Percentiles rank a stretch among this genome's conserved stretches.
phyloP scores from a whole-genome alignment of 2,797 vertebrate species.

The Eremophila alpestris region DNA sequence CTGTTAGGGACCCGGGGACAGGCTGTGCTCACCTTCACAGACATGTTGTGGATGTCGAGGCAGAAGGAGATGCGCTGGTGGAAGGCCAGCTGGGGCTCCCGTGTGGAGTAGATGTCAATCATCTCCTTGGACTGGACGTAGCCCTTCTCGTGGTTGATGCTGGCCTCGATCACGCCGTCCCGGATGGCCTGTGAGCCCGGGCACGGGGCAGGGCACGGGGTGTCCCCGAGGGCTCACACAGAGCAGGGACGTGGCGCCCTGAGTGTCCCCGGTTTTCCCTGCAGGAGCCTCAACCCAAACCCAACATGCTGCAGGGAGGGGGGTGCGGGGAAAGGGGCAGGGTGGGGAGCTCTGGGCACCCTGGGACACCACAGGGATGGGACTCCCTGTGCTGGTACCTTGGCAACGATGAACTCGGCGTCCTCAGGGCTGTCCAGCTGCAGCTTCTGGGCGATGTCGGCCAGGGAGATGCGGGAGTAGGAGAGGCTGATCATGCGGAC shows the following conservation, averaged over 20 bases:
- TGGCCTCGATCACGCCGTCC: constrained; percentile 96
- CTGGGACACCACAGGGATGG: fast-evolving
- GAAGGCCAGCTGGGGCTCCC: constrained; percentile 96
- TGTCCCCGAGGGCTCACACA: not conserved
- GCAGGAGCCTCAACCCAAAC: not conserved
- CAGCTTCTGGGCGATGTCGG: constrained; percentile 94
- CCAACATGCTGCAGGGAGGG: not conserved
- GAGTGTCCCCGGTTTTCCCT: not conserved
- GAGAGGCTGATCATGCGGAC: constrained; percentile 98
- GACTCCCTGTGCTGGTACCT: constrained; percentile 73
- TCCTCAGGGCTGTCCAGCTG: constrained; percentile 97
- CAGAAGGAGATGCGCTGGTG: constrained; percentile 99
- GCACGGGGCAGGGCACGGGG: not conserved
- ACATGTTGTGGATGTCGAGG: constrained; percentile 99
- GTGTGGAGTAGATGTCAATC: constrained; percentile 95
- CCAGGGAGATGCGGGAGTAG: constrained; percentile 94
- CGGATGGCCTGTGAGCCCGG: constrained; percentile 86
- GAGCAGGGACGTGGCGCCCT: not conserved
- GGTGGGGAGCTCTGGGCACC: not conserved
- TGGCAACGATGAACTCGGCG: constrained; percentile 96
- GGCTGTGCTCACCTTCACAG: constrained; percentile 85
- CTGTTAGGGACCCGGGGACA: fast-evolving
- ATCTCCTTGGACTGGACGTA: constrained; percentile 97
- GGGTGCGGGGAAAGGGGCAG: fast-evolving
- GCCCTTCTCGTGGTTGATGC: constrained; percentile 98